These are phyloP conservation scores for Muscicapa comitata DNA, from an alignment of 2,797 vertebrate genomes.

Conservation along the genomic window DNA sequence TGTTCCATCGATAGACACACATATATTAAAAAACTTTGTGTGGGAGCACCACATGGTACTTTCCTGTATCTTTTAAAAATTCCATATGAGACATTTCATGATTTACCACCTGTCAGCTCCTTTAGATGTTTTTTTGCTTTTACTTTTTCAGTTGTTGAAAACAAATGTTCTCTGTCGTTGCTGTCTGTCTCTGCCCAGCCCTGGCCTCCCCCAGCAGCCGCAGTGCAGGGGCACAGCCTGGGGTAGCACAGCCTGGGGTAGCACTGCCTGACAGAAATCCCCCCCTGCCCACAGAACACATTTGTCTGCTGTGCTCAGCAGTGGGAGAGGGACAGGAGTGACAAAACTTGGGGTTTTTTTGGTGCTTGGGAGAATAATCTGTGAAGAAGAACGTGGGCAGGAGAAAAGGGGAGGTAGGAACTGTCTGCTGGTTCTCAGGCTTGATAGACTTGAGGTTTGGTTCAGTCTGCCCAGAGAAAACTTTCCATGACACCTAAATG, in stretches of 20 bases:
- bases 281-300: neutral
- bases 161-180: neutral
- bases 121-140: neutral
- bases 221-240: fast-evolving
- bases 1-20: neutral
- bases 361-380: neutral
- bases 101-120: constrained; percentile 18
- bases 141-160: neutral
- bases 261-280: neutral
- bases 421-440: neutral
- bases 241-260: neutral
- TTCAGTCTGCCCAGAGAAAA: neutral
- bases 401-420: neutral
- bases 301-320: neutral
- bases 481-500: neutral
- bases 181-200: neutral
- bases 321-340: neutral
- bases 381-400: neutral
- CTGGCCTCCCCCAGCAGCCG: neutral
- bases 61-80: neutral
- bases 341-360: neutral
- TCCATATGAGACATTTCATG: neutral
- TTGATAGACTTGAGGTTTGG: constrained; percentile 13
- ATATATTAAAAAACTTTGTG: neutral
- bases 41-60: constrained; percentile 51